Conservation (phyloP, 2,797 vertebrate genomes). For the Caiman crocodilus region DNA sequence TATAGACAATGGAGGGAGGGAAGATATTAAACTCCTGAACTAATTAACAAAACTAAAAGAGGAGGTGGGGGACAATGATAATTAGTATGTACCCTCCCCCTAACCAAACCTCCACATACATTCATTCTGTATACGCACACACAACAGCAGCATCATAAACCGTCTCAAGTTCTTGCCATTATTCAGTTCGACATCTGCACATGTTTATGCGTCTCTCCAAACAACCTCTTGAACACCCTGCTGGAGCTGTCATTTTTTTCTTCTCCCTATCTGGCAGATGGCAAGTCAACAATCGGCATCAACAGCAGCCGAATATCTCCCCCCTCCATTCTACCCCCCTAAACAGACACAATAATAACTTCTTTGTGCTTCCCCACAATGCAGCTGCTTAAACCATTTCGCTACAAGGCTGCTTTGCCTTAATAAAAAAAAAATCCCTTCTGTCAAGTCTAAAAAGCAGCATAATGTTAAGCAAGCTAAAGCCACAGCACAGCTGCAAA, state of each 20-base stretch:
- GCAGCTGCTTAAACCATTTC: constrained; percentile 92
- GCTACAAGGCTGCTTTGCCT: constrained; percentile 88
- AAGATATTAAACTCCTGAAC: constrained; percentile 82
- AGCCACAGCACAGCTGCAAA: constrained; percentile 89
- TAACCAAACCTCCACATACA: constrained; percentile 82
- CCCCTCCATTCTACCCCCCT: constrained; percentile 81
- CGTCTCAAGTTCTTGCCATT: constrained; percentile 89
- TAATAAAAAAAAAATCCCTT: constrained; percentile 86
- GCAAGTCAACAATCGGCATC: constrained; percentile 96
- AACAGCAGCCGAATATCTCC: constrained; percentile 88
- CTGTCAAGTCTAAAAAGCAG: constrained; percentile 88
- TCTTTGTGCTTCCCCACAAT: constrained; percentile 92
- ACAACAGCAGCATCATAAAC: constrained; percentile 87
- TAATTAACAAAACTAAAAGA: constrained; percentile 81
- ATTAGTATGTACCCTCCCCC: constrained; percentile 82
- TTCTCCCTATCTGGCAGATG: constrained; percentile 96
- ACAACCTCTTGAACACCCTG: constrained; percentile 90
- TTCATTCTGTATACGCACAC: constrained; percentile 84
- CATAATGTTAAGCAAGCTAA: constrained; percentile 88
- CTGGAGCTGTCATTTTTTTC: constrained; percentile 89
- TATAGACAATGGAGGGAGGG: constrained; percentile 73
- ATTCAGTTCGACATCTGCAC: constrained; percentile 92
- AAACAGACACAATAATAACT: constrained; percentile 92
- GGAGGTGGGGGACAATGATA: constrained; percentile 80
- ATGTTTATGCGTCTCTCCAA: constrained; percentile 91